A percentile compares a stretch with the other conserved stretches of the same genome.
phyloP scores from a whole-genome alignment of 2,113 vertebrate species.

The Pangasianodon gigas region DNA sequence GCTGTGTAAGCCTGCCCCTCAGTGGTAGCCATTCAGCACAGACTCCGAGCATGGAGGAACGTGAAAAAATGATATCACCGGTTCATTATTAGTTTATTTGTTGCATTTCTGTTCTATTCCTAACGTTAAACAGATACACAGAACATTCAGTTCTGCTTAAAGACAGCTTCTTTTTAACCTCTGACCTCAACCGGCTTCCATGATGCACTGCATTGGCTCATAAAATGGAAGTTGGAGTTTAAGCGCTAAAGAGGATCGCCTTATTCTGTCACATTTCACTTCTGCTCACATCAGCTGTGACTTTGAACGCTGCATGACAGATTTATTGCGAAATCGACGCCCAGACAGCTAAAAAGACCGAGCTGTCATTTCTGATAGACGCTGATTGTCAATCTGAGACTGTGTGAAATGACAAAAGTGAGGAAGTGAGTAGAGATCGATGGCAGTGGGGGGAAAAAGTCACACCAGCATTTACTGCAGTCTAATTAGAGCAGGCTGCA shows the following conservation, averaged over 20 bases:
- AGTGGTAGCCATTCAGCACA: constrained; percentile 37
- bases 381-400: constrained; percentile 22
- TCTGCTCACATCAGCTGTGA: background rate
- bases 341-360: background rate
- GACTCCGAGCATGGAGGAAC: background rate
- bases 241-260: background rate
- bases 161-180: background rate
- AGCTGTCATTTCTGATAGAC: constrained; percentile 36
- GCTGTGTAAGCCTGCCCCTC: constrained; percentile 58
- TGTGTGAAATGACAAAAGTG: constrained; percentile 45
- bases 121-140: background rate
- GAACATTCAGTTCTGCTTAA: background rate
- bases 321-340: background rate
- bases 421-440: constrained; percentile 45
- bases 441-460: constrained; percentile 19
- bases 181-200: background rate
- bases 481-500: constrained; percentile 56
- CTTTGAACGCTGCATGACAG: background rate
- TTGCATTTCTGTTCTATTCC: background rate
- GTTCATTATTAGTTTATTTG: background rate
- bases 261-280: background rate
- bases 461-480: constrained; percentile 43
- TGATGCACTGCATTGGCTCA: background rate
- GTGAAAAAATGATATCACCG: background rate
- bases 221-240: background rate